These are phyloP conservation scores for Apogon talboti DNA, from an alignment of 2,797 vertebrate species.

Conservation along the genomic window DNA sequence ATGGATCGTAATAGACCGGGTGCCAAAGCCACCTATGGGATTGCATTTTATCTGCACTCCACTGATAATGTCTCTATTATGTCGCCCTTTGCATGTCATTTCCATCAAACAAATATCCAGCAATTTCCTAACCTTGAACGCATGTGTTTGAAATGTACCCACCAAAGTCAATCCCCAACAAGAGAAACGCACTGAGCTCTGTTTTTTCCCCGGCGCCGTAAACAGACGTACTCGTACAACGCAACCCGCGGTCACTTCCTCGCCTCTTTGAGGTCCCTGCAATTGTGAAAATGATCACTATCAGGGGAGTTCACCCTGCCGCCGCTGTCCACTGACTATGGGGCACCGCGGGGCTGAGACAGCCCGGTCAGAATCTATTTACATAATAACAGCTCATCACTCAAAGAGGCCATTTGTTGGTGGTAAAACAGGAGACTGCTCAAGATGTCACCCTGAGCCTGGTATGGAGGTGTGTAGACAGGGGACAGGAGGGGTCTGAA, in stretches of 20 bases:
- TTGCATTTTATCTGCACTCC: neutral
- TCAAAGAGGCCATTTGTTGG: conserved; percentile 90
- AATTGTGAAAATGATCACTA: conserved; percentile 97
- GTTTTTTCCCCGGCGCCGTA: conserved; percentile 70
- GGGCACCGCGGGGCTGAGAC: conserved; percentile 55
- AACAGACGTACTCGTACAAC: conserved; percentile 87
- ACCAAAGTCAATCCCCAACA: conserved; percentile 43
- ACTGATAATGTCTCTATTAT: neutral
- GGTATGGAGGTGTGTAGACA: conserved; percentile 85
- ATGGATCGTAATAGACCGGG: neutral
- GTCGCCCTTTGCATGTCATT: conserved; percentile 3
- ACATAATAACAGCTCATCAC: conserved; percentile 98
- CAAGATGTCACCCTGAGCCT: conserved; percentile 91
- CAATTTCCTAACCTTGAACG: conserved; percentile 87
- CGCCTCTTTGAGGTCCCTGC: conserved; percentile 83
- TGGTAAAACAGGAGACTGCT: conserved; percentile 91
- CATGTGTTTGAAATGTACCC: conserved; percentile 65
- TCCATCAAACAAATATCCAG: conserved; percentile 12
- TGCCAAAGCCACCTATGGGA: neutral
- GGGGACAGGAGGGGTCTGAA: conserved; percentile 71
- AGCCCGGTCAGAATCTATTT: conserved; percentile 90
- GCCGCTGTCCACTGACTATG: conserved; percentile 16
- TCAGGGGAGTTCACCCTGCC: conserved; percentile 65
- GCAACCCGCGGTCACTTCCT: conserved; percentile 85
- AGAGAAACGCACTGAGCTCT: conserved; percentile 20